phyloP scores from a whole-genome alignment of 1,140 invertebrate species.

The Druon quercuslanigerum region DNA sequence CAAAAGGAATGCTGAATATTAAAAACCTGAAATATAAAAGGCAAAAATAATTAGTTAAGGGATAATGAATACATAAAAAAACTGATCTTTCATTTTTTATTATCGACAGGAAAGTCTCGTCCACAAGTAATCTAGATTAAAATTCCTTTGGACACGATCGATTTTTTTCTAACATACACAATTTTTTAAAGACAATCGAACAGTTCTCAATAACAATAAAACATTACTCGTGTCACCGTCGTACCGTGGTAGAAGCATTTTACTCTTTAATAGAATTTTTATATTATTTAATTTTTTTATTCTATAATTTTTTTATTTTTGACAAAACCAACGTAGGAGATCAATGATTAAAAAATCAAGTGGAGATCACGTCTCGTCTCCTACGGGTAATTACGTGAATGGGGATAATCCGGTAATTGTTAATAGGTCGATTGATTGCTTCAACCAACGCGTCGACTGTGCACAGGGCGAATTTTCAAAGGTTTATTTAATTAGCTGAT shows the following conservation, averaged over 20 bases:
- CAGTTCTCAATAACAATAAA: constrained; percentile 30
- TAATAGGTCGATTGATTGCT: constrained; percentile 29
- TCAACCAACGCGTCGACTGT: constrained; percentile 2
- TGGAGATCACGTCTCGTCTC: not conserved
- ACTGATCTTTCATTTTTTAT: not conserved
- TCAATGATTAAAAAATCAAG: constrained; percentile 21
- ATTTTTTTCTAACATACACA: constrained; percentile 23
- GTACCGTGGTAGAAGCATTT: constrained; percentile 8
- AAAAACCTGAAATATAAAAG: too few relatives aligned
- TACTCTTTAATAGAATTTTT: too few relatives aligned
- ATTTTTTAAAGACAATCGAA: constrained; percentile 28
- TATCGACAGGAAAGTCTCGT: constrained; percentile 28
- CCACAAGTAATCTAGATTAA: constrained; percentile 20
- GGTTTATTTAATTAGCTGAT: constrained; percentile 57
- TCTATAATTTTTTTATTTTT: not conserved
- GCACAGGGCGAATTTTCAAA: constrained; percentile 36
- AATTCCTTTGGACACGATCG: constrained; percentile 21
- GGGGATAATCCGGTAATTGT: constrained; percentile 11
- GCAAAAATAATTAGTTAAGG: too few relatives aligned
- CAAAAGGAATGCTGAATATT: too few relatives aligned
- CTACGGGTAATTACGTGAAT: constrained; percentile 12
- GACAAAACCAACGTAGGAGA: not conserved
- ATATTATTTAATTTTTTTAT: too few relatives aligned
- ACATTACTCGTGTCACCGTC: constrained; percentile 11
- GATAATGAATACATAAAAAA: not conserved